Evolutionary conservation across 1,140 invertebrate genomes (phyloP).

Genomic region (Brachionus plicatilis): DNA sequence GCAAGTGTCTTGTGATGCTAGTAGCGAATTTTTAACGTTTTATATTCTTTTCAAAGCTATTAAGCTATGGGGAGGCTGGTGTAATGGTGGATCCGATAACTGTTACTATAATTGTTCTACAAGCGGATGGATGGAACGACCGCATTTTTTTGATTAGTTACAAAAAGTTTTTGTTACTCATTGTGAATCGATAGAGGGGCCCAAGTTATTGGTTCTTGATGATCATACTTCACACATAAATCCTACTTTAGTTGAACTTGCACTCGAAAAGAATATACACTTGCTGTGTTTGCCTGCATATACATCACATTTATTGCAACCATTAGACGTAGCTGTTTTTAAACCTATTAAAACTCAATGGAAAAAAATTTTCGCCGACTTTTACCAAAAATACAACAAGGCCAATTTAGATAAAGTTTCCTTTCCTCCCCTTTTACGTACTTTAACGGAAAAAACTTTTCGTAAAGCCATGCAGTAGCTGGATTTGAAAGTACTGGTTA

Average conservation of each 20-base stretch:
- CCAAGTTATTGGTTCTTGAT: constrained; percentile 41
- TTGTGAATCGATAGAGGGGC: background rate
- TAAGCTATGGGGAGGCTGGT: constrained; percentile 39
- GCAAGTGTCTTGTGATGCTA: constrained; percentile 24
- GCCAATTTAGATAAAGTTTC: background rate
- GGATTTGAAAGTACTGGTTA: background rate
- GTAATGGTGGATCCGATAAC: constrained; percentile 36
- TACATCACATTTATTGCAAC: constrained; percentile 44
- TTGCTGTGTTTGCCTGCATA: constrained; percentile 45
- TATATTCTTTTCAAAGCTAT: constrained; percentile 41
- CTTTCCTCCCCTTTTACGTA: background rate
- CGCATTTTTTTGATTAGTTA: constrained; percentile 40
- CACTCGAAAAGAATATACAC: constrained; percentile 40
- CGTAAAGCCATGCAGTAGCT: background rate
- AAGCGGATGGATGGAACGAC: constrained; percentile 40
- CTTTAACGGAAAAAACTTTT: background rate
- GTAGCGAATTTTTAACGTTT: constrained; percentile 14
- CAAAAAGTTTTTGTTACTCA: constrained; percentile 38
- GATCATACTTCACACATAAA: constrained; percentile 7
- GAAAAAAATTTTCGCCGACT: constrained; percentile 1
- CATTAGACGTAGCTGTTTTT: constrained; percentile 43
- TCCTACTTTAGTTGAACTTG: background rate
- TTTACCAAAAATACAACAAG: background rate
- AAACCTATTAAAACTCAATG: constrained; percentile 42
- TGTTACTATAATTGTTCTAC: constrained; percentile 6